phyloP scores from a whole-genome alignment of 2,113 vertebrate species.

The Clinocottus analis region DNA sequence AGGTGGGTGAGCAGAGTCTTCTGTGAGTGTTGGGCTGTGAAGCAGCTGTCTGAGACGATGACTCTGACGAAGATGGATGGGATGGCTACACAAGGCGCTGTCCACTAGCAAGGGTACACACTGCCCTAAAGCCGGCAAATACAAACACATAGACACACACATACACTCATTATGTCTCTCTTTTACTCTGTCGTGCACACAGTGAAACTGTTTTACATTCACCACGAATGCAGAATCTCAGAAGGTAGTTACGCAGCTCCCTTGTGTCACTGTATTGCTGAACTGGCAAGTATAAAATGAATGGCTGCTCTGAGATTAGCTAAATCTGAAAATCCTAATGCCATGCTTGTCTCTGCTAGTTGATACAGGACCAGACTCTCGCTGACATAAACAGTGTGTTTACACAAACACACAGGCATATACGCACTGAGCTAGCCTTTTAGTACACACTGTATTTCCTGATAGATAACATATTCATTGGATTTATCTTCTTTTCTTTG shows the following conservation, averaged over 20 bases:
- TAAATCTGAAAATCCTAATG: conserved; percentile 73
- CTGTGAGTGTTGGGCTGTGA: conserved; percentile 72
- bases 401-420: conserved; percentile 9
- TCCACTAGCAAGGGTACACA: conserved; percentile 49
- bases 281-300: conserved; percentile 52
- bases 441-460: conserved; percentile 26
- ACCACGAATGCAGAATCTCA: conserved; percentile 21
- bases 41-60: conserved; percentile 76
- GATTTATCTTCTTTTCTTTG: conserved; percentile 39
- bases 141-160: conserved; percentile 7
- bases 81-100: conserved; percentile 57
- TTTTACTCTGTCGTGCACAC: background rate
- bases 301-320: conserved; percentile 59
- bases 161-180: background rate
- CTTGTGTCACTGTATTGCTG: conserved; percentile 32
- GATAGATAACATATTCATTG: conserved; percentile 54
- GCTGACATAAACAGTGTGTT: conserved; percentile 45
- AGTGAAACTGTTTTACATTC: background rate
- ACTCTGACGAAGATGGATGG: conserved; percentile 79
- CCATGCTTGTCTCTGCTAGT: conserved; percentile 52
- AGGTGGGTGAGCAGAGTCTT: conserved; percentile 63
- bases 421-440: conserved; percentile 14
- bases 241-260: conserved; percentile 20
- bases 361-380: conserved; percentile 61
- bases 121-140: conserved; percentile 33